These are phyloP conservation scores for Rhagium mordax DNA, from an alignment of 2,888 invertebrate species.

Conservation along the genomic window DNA sequence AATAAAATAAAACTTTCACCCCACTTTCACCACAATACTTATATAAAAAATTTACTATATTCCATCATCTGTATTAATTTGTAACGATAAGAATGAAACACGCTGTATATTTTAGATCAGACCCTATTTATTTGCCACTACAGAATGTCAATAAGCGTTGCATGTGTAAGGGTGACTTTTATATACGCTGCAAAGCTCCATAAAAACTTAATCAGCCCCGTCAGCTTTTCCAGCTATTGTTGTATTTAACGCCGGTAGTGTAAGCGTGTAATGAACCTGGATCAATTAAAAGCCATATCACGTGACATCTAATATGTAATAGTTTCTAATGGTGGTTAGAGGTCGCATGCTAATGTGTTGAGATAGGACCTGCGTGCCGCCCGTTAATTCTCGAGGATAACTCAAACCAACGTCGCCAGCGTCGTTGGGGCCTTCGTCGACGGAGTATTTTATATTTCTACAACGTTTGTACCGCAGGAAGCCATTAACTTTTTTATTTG, in stretches of 20 bases:
- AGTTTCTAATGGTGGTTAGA: conserved; percentile 59
- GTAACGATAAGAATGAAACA: no score
- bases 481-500: conserved; percentile 34
- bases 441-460: conserved; percentile 19
- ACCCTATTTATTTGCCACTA: neutral
- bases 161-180: conserved; percentile 4
- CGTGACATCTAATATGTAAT: conserved; percentile 60
- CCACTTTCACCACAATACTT: no score
- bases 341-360: conserved; percentile 61
- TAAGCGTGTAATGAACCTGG: conserved; percentile 51
- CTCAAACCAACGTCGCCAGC: conserved; percentile 20
- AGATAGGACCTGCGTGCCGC: conserved; percentile 35
- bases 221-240: conserved; percentile 30
- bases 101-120: no score
- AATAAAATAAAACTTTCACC: no score
- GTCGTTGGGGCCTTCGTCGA: conserved; percentile 13
- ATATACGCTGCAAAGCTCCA: neutral
- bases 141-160: conserved; percentile 4
- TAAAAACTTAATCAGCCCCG: conserved; percentile 33
- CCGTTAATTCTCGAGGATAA: conserved; percentile 33
- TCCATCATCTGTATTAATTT: no score
- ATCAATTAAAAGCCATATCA: conserved; percentile 56
- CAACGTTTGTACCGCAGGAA: conserved; percentile 30
- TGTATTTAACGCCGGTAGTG: conserved; percentile 38
- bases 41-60: no score